Base-by-base conservation (phyloP, 2,113 vertebrate species). In the Onychostoma macrolepis region DNA sequence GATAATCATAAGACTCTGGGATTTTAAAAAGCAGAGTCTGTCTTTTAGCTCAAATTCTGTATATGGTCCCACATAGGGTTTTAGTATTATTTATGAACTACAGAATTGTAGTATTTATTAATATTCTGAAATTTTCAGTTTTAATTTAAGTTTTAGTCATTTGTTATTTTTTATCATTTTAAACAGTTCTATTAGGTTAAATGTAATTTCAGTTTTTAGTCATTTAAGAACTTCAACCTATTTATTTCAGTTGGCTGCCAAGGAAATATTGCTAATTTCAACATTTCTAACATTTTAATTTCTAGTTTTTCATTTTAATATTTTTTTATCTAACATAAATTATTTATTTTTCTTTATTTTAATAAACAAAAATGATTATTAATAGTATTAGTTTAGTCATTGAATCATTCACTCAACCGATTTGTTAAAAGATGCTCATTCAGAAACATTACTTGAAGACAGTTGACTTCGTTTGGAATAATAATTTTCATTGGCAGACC, bases 21-120 rank as follows among this genome's bases (percentile, higher is more conserved):
- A 89, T 89, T 84, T 85, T 43, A 87, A 81, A 67, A 84, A 83
- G 76, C 50, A 50, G 36, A 41, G 67, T 61, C 61, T 26, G 30
- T 82, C 36, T 84, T 81, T 67, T 75, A 58, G 74, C 56, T 72
- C 50, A 80, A 53, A 80, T 76, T 48, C 41, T 63, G n/a, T 48
- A 21, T 86, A 65, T 80, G 63, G 76, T 88, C 38, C 33, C 56
- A 82, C 48, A 76, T 9, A 21, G 43, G 19, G 19, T 58, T 24
- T 58, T 58, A 58, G 33, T 72, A 21, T 38, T 24, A 24, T 72
- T 38, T 72, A 24, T 38, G 2, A 72, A 38, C 33, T 38, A 36
- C 13, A 50, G 13, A 4, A 50, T 72, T 72, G 33, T 8, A 69
- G 26, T 33, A 69, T 33, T 33, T 69, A 69, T 33, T 69, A 19